Percentiles rank a stretch among this genome's conserved stretches.
phyloP scores from a whole-genome alignment of 2,113 vertebrate species.

The Pollachius pollachius region DNA sequence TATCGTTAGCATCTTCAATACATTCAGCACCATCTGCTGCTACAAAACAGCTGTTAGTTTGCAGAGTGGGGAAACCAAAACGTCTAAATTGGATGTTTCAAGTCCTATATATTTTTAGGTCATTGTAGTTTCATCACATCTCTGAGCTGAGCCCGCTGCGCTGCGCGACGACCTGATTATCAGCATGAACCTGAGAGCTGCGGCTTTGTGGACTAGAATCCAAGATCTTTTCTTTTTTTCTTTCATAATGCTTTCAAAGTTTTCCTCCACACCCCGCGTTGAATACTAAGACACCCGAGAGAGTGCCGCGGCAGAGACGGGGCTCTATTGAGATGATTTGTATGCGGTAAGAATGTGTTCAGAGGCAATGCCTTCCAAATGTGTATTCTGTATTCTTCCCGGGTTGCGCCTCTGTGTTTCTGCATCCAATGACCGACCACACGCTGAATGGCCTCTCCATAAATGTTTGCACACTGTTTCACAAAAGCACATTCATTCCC shows the following conservation, averaged over 20 bases:
- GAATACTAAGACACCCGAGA: conserved; percentile 50
- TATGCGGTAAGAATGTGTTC: conserved; percentile 52
- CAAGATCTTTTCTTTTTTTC: neutral
- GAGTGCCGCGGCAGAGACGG: conserved; percentile 37
- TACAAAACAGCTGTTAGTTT: too few relatives aligned
- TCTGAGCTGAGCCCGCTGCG: too few relatives aligned
- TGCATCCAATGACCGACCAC: conserved; percentile 38
- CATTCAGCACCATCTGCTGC: too few relatives aligned
- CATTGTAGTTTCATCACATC: too few relatives aligned
- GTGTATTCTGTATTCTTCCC: conserved; percentile 57
- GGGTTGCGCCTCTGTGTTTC: conserved; percentile 42
- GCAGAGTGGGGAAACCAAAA: too few relatives aligned
- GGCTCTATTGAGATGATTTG: conserved; percentile 47
- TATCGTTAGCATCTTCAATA: too few relatives aligned
- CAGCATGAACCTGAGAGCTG: too few relatives aligned
- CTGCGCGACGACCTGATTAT: too few relatives aligned
- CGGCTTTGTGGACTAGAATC: too few relatives aligned
- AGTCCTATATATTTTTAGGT: too few relatives aligned
- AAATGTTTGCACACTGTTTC: conserved; percentile 50
- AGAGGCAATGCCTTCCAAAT: conserved; percentile 49
- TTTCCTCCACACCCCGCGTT: conserved; percentile 39
- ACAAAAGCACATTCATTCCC: conserved; percentile 44
- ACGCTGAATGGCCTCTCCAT: conserved; percentile 43
- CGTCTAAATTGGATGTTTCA: too few relatives aligned
- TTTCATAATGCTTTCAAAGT: conserved; percentile 38